Evolutionary conservation across 2,888 invertebrate genomes (phyloP).

Genomic region (Scotopteryx bipunctaria): DNA sequence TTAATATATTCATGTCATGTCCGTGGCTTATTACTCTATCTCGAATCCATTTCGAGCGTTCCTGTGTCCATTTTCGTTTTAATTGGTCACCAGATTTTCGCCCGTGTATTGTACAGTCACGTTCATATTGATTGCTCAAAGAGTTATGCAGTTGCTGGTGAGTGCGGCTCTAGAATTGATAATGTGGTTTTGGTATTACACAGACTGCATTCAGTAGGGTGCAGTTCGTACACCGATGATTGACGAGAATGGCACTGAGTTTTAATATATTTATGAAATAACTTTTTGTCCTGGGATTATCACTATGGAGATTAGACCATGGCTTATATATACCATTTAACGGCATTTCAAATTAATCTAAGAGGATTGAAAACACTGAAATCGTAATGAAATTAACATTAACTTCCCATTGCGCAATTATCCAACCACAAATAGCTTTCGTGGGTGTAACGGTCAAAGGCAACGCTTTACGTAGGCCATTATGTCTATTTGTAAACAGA

Average conservation of each 20-base stretch:
- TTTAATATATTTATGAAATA: too few species aligned
- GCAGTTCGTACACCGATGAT: too few species aligned
- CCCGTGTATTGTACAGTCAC: slow-evolving; percentile 36
- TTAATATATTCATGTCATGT: slow-evolving; percentile 23
- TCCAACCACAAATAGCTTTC: slow-evolving; percentile 12
- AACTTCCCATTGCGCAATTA: slow-evolving; percentile 11
- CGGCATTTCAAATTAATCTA: neutral
- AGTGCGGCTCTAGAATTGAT: slow-evolving; percentile 15
- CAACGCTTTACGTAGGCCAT: slow-evolving; percentile 8
- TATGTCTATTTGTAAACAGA: slow-evolving; percentile 16
- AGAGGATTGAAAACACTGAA: neutral
- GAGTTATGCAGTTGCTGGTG: slow-evolving; percentile 26
- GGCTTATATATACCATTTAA: neutral
- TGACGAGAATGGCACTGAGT: too few species aligned
- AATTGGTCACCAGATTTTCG: slow-evolving; percentile 67
- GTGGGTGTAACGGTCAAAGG: slow-evolving; percentile 17
- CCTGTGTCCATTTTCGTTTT: slow-evolving; percentile 49
- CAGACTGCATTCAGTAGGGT: slow-evolving; percentile 19
- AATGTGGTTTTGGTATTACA: slow-evolving; percentile 10
- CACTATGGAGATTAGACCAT: too few species aligned
- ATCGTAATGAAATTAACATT: slow-evolving; percentile 3
- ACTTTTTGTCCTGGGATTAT: too few species aligned
- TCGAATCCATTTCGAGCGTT: slow-evolving; percentile 30
- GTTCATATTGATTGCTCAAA: slow-evolving; percentile 40
- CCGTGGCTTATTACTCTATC: slow-evolving; percentile 30